Conservation (phyloP, 2,797 vertebrate species). For the Podargus strigoides region DNA sequence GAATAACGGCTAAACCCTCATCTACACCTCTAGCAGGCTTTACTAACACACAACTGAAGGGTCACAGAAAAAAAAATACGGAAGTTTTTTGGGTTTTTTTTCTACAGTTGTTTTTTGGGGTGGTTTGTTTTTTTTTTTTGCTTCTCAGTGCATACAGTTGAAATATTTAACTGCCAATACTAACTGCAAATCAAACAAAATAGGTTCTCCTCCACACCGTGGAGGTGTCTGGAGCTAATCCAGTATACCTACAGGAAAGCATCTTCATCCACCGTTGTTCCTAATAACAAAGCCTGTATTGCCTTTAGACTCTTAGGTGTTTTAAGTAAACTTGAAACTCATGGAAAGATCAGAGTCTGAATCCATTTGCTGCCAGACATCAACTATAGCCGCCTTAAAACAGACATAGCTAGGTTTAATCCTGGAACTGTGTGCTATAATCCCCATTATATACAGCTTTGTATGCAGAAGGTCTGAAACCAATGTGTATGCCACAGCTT, state of each 20-base stretch:
- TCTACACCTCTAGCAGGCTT: background rate
- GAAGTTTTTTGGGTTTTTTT: background rate
- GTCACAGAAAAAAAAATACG: background rate
- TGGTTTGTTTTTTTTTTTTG: background rate
- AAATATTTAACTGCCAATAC: background rate
- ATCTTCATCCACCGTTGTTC: background rate
- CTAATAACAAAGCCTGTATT: background rate
- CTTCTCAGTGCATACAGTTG: background rate
- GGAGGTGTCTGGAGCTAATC: background rate
- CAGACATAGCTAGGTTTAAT: background rate
- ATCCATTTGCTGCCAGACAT: background rate
- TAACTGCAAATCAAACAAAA: background rate
- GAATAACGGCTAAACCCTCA: background rate
- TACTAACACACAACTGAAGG: background rate
- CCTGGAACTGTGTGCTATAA: background rate
- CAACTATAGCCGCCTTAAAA: slow-evolving; percentile 1
- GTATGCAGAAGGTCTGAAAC: background rate
- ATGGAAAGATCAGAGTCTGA: background rate
- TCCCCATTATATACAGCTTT: background rate
- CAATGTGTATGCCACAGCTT: background rate
- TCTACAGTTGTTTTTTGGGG: background rate
- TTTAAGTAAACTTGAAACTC: background rate
- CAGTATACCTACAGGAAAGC: background rate
- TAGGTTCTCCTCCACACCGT: background rate
- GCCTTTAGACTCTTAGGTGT: background rate